phyloP scores from a whole-genome alignment of 2,113 vertebrate genomes.

The Mormyrus lacerda region DNA sequence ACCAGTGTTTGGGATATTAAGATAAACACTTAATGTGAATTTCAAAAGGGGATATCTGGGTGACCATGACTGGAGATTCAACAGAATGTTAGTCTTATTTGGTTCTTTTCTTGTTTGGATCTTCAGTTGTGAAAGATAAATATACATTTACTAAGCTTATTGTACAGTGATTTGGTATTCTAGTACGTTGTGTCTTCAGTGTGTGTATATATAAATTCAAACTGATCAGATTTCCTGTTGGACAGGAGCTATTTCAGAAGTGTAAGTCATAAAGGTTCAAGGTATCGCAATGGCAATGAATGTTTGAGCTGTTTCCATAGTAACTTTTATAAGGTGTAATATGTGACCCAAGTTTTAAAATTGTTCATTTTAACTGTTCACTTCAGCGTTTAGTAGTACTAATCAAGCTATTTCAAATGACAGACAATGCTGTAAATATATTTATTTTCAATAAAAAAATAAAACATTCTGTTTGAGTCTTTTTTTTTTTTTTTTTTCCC shows the following conservation, averaged over 20 bases:
- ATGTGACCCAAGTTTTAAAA: not conserved
- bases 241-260: not conserved
- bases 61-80: not conserved
- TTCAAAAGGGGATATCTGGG: not conserved
- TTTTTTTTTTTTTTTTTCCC: too few relatives aligned
- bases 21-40: not conserved
- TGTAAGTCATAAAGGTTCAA: not conserved
- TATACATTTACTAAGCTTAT: not conserved
- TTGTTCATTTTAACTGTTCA: slow-evolving; percentile 26
- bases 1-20: not conserved
- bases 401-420: slow-evolving; percentile 39
- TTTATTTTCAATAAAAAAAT: slow-evolving; percentile 61
- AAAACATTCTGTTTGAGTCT: slow-evolving; percentile 37
- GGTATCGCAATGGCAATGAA: not conserved
- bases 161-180: not conserved
- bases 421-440: slow-evolving; percentile 49
- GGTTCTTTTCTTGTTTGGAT: not conserved
- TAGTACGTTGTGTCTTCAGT: not conserved
- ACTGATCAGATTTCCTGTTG: not conserved
- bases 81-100: not conserved
- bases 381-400: not conserved
- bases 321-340: not conserved
- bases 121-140: not conserved
- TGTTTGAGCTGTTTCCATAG: not conserved
- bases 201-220: not conserved